These are phyloP conservation scores for Drosophila aldrichi DNA, from an alignment of 2,888 invertebrate species.

Conservation along the genomic window DNA sequence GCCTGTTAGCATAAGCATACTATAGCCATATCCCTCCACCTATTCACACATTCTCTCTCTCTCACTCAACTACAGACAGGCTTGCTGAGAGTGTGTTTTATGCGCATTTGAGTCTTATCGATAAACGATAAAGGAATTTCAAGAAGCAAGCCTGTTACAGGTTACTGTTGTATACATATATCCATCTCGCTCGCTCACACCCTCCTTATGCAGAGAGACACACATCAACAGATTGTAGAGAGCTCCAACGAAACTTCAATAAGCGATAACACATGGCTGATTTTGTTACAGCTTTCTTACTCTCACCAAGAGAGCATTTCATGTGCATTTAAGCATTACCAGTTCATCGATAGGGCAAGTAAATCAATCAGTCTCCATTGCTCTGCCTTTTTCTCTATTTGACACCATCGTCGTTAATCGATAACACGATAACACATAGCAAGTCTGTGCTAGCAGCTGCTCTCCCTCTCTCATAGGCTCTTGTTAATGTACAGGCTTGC, in stretches of 20 bases:
- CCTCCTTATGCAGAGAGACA: background rate
- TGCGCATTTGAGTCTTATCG: background rate
- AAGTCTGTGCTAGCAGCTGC: background rate
- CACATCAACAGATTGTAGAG: background rate
- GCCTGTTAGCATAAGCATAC: background rate
- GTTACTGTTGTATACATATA: background rate
- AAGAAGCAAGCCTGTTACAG: background rate
- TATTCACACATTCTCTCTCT: background rate
- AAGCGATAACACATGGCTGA: background rate
- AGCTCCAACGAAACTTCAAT: background rate
- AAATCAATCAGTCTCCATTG: background rate
- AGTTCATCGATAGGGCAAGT: background rate
- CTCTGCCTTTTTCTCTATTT: background rate
- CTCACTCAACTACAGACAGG: background rate
- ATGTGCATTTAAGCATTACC: background rate
- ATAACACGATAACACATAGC: background rate
- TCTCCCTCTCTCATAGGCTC: background rate
- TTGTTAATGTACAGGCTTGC: background rate
- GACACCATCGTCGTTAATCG: background rate
- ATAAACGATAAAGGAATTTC: background rate
- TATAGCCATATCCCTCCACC: background rate
- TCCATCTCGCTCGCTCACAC: background rate
- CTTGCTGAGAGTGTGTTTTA: background rate
- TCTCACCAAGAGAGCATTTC: background rate
- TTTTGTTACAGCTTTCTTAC: too few relatives aligned